Conservation (phyloP, 2,888 invertebrate species). For the Noctua pronuba region DNA sequence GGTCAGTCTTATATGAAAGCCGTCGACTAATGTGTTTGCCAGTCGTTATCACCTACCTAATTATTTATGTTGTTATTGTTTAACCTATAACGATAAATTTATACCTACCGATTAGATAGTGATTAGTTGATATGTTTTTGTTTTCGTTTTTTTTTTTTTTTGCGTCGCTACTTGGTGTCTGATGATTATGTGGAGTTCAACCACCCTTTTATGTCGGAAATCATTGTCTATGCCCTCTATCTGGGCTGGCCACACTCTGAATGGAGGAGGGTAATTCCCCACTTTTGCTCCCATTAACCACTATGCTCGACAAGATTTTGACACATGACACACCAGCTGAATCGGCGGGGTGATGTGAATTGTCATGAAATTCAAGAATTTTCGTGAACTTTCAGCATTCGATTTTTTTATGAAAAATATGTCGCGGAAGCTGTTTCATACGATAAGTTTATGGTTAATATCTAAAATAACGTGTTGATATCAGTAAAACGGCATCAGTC, state of each 20-base stretch:
- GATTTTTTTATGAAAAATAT: no score
- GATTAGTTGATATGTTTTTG: conserved; percentile 45
- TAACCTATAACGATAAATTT: conserved; percentile 49
- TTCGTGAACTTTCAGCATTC: no score
- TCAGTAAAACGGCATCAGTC: no score
- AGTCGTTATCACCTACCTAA: conserved; percentile 46
- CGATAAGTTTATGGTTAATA: no score
- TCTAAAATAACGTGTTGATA: no score
- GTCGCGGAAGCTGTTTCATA: no score
- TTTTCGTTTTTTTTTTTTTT: conserved; percentile 47
- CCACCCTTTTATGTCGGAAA: neutral
- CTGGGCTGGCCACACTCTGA: neutral
- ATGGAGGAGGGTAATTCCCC: no score
- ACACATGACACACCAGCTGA: no score
- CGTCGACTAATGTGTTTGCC: conserved; percentile 42
- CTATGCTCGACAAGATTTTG: no score
- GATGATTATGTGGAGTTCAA: conserved; percentile 16
- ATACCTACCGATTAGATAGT: conserved; percentile 43
- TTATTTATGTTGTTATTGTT: conserved; percentile 40
- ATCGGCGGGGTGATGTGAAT: no score
- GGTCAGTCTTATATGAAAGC: conserved; percentile 38
- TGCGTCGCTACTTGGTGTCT: conserved; percentile 20
- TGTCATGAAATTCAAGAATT: no score
- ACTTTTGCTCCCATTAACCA: neutral
- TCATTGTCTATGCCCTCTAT: neutral